Percentiles rank a stretch among this genome's conserved stretches.
These are phyloP conservation scores for Cotesia vestalis DNA, from an alignment of 1,140 invertebrate genomes.

Conservation along the genomic window DNA sequence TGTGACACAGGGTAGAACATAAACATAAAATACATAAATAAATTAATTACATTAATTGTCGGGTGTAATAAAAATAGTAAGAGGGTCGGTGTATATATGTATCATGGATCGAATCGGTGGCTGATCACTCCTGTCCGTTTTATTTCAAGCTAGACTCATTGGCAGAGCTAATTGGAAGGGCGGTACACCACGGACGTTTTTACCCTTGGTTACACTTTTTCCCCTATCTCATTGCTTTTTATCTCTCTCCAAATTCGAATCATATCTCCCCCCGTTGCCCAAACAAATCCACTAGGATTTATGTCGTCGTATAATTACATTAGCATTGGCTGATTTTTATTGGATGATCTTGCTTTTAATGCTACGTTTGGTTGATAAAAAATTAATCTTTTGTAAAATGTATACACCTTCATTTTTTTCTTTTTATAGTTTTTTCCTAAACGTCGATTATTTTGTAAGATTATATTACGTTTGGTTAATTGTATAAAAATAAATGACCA, in stretches of 20 bases:
- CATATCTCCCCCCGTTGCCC: slow-evolving; percentile 30
- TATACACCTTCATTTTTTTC: not conserved
- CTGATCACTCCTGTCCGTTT: slow-evolving; percentile 38
- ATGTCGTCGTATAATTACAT: slow-evolving; percentile 62
- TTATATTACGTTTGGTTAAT: not conserved
- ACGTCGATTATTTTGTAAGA: not conserved
- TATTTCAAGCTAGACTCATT: slow-evolving; percentile 56
- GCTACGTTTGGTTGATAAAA: not conserved
- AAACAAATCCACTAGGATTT: slow-evolving; percentile 57
- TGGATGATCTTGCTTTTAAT: slow-evolving; percentile 48
- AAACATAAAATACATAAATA: not conserved
- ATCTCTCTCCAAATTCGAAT: slow-evolving; percentile 52
- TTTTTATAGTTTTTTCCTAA: not conserved
- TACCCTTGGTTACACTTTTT: slow-evolving; percentile 23
- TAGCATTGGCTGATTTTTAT: slow-evolving; percentile 66
- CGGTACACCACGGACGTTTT: slow-evolving; percentile 42
- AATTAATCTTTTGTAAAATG: slow-evolving; percentile 4
- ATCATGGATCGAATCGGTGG: slow-evolving; percentile 25
- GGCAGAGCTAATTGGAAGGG: slow-evolving; percentile 61
- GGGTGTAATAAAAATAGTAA: not conserved
- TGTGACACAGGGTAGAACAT: not conserved
- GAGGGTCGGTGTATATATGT: slow-evolving; percentile 15
- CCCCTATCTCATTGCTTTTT: not conserved
- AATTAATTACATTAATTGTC: not conserved
- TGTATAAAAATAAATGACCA: slow-evolving; percentile 35